These are phyloP conservation scores for Ciona savignyi DNA, from an alignment of 23 tunicate genomes.

Conservation along the genomic window DNA sequence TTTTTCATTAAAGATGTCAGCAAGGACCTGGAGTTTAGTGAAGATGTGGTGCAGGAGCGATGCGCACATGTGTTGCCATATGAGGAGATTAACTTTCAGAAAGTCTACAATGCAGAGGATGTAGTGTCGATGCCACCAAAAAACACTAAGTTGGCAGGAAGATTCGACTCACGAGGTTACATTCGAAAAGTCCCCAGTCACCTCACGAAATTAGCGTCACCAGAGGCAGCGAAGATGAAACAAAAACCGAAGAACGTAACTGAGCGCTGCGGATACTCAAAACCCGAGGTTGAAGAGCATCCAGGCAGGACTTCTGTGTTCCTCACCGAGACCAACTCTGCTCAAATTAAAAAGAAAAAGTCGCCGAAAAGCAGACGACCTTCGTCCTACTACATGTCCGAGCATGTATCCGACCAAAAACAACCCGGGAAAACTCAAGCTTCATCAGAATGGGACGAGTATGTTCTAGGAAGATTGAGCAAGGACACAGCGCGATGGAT, in stretches of 20 bases:
- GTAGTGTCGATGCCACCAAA: conserved; percentile 13
- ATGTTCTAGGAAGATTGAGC: conserved; percentile 44
- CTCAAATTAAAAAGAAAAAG: neutral
- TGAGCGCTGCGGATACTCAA: conserved; percentile 26
- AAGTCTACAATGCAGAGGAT: conserved; percentile 40
- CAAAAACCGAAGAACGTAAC: conserved; percentile 25
- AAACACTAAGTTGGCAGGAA: conserved; percentile 16
- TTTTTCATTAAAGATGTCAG: conserved; percentile 43
- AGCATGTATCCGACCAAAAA: neutral
- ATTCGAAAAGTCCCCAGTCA: conserved; percentile 51
- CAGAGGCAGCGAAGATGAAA: conserved; percentile 30
- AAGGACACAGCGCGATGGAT: conserved; percentile 93
- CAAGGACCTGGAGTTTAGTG: conserved; percentile 35
- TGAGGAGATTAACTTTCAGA: conserved; percentile 24
- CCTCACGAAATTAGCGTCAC: conserved; percentile 33
- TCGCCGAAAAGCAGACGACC: neutral
- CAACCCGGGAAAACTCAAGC: neutral
- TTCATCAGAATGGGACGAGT: conserved; percentile 59
- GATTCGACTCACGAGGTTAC: conserved; percentile 62
- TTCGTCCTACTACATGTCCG: neutral
- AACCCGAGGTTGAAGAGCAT: neutral
- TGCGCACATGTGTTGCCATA: conserved; percentile 60
- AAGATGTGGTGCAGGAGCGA: conserved; percentile 66
- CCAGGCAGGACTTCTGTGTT: neutral
- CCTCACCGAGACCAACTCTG: neutral